These are phyloP conservation scores for Acrocephalus arundinaceus DNA, from an alignment of 2,113 vertebrate species.

Conservation along the genomic window DNA sequence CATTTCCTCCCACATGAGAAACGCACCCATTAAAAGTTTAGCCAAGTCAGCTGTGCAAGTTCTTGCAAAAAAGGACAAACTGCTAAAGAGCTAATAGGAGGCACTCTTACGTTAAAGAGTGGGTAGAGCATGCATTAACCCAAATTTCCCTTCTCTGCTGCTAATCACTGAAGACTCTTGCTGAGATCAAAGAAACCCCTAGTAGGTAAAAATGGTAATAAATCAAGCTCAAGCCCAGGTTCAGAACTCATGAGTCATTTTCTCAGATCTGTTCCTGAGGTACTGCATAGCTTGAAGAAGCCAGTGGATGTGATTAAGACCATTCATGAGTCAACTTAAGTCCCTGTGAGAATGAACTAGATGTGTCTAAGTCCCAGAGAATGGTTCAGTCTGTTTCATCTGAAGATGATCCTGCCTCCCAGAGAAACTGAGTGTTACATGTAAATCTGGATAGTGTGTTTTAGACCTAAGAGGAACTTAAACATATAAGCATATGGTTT, in stretches of 20 bases:
- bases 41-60: slow-evolving; percentile 43
- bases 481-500: not conserved
- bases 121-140: not conserved
- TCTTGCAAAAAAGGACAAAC: slow-evolving; percentile 42
- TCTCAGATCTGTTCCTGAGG: not conserved
- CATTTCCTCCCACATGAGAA: slow-evolving; percentile 48
- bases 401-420: not conserved
- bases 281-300: not conserved
- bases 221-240: not conserved
- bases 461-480: not conserved
- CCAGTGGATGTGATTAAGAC: not conserved
- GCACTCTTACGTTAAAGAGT: slow-evolving; percentile 11
- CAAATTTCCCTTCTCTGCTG: not conserved
- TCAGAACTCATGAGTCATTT: not conserved
- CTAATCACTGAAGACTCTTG: not conserved
- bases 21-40: slow-evolving; percentile 41
- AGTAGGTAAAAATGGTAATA: slow-evolving; percentile 17
- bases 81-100: not conserved
- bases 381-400: not conserved
- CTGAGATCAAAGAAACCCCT: slow-evolving; percentile 20
- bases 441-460: not conserved
- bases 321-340: not conserved
- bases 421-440: not conserved
- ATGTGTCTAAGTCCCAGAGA: not conserved
- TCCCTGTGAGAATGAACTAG: not conserved